These are phyloP conservation scores for Drosophila guanche DNA, from an alignment of 1,140 invertebrate species.

Conservation along the genomic window DNA sequence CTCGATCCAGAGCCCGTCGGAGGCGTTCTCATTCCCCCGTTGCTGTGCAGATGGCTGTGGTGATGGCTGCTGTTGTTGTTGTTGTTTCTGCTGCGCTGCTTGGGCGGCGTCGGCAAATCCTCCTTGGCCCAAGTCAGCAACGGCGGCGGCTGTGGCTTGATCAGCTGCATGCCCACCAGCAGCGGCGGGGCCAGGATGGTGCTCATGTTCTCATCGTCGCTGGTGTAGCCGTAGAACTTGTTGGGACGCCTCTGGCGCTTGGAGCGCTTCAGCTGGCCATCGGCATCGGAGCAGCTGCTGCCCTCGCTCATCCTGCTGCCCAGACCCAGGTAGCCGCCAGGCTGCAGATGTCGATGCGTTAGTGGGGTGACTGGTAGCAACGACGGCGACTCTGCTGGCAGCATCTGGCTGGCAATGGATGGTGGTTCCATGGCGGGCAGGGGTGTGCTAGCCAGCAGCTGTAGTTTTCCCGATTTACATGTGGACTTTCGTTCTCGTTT, in stretches of 20 bases:
- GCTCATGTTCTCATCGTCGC: conserved; percentile 88
- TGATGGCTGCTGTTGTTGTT: conserved; percentile 49
- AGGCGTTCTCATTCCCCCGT: conserved; percentile 27
- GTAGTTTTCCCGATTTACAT: conserved; percentile 55
- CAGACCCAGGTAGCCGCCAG: neutral
- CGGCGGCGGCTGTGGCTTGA: conserved; percentile 86
- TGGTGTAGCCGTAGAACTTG: conserved; percentile 93
- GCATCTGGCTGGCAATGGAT: neutral
- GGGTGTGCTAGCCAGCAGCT: neutral
- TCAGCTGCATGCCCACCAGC: conserved; percentile 83
- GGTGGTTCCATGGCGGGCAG: conserved; percentile 14
- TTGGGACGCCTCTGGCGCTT: conserved; percentile 91
- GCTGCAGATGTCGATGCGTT: conserved; percentile 49
- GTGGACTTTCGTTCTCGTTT: conserved; percentile 86
- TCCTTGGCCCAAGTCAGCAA: conserved; percentile 88
- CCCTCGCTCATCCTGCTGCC: conserved; percentile 69
- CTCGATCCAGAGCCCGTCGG: conserved; percentile 22
- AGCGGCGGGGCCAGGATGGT: conserved; percentile 61
- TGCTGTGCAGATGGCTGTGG: conserved; percentile 42
- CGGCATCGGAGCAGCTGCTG: conserved; percentile 84
- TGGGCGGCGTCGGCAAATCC: conserved; percentile 84
- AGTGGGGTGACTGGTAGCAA: conserved; percentile 43
- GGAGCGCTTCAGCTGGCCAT: conserved; percentile 86
- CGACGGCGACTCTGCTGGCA: neutral
- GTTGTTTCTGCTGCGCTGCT: conserved; percentile 58